Evolutionary conservation across 2,797 vertebrate species (phyloP).

Genomic region (Rhinophrynus dorsalis): DNA sequence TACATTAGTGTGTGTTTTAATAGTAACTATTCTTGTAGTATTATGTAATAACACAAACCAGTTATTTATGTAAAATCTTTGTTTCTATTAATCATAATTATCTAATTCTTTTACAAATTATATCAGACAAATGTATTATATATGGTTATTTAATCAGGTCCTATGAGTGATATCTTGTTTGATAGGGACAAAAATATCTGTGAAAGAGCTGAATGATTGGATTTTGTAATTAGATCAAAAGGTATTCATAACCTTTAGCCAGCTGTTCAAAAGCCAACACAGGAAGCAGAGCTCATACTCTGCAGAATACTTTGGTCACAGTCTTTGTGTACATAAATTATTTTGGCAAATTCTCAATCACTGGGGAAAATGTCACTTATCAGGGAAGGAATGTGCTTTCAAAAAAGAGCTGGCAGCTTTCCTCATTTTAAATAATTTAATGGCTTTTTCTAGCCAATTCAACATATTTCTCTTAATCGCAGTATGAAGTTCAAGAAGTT

Average conservation of each 20-base stretch:
- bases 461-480: constrained; percentile 35
- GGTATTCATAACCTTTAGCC: neutral
- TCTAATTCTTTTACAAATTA: too few species aligned
- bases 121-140: too few species aligned
- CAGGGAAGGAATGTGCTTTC: constrained; percentile 24
- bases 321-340: neutral
- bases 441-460: constrained; percentile 25
- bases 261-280: constrained; percentile 3
- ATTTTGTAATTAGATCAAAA: neutral
- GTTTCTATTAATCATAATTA: too few species aligned
- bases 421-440: constrained; percentile 33
- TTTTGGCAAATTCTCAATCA: constrained; percentile 37
- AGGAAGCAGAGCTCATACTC: neutral
- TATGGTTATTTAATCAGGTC: too few species aligned
- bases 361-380: constrained; percentile 28
- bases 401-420: constrained; percentile 18
- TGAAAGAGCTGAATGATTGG: neutral
- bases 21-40: too few species aligned
- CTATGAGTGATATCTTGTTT: too few species aligned
- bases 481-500: constrained; percentile 26
- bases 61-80: too few species aligned
- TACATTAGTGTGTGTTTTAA: too few species aligned
- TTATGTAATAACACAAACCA: too few species aligned
- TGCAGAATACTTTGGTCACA: neutral
- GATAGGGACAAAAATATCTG: too few species aligned